Percentiles rank a stretch among this genome's conserved stretches.
Conservation (phyloP, 2,113 vertebrate genomes). For the Phylloscopus trochiloides region DNA sequence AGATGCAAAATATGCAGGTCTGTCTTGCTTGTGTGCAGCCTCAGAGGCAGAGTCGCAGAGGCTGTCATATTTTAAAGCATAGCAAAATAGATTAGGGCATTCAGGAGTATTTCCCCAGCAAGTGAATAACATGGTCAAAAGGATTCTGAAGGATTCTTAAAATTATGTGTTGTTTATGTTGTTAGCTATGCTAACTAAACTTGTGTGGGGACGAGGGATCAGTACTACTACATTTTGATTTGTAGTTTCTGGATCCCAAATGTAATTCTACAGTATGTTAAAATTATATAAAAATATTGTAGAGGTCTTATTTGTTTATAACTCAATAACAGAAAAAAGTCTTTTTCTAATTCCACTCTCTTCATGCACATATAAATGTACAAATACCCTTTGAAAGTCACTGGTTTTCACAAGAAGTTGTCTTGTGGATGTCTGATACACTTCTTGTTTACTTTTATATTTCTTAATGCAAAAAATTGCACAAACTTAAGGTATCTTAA, state of each 20-base stretch:
- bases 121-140: not conserved
- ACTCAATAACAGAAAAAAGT: not conserved
- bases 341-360: not conserved
- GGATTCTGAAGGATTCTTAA: not conserved
- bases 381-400: not conserved
- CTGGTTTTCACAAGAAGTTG: not conserved
- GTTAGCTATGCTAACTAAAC: not conserved
- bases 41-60: not conserved
- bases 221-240: not conserved
- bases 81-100: not conserved
- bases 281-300: not conserved
- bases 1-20: not conserved
- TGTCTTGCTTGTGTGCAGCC: not conserved
- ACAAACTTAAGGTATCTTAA: not conserved
- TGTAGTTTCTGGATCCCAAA: not conserved
- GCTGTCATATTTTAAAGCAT: not conserved
- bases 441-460: not conserved
- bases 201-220: not conserved
- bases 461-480: not conserved
- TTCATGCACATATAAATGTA: not conserved
- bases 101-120: not conserved
- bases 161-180: accelerated
- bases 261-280: not conserved
- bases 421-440: not conserved
- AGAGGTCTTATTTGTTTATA: not conserved